These are phyloP conservation scores for Baronia brevicornis DNA, from an alignment of 2,888 invertebrate genomes.

Conservation along the genomic window DNA sequence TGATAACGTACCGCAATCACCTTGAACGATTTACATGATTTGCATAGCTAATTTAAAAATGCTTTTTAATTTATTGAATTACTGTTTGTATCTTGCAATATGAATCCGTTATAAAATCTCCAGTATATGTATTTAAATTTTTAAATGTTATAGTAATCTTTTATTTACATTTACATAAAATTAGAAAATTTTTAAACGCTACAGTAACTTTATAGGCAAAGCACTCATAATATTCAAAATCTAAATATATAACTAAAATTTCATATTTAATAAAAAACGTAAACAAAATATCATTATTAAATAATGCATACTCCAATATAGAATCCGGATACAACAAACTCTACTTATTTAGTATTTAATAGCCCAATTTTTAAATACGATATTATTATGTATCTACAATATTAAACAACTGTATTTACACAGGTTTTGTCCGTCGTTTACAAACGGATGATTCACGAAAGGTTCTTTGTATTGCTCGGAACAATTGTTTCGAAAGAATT, in stretches of 20 bases:
- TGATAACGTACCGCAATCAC: constrained; percentile 51
- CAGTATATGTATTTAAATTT: no score
- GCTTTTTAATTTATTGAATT: constrained; percentile 4
- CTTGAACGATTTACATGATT: constrained; percentile 43
- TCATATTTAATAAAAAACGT: constrained; percentile 2
- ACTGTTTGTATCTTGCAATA: no score
- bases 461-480: background rate
- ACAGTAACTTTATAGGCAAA: no score
- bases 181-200: no score
- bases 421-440: background rate
- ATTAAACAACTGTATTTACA: background rate
- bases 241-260: no score
- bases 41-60: constrained; percentile 22
- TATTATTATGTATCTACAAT: constrained; percentile 10
- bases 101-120: no score
- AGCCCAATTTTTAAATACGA: constrained; percentile 12
- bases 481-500: background rate
- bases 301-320: constrained; percentile 1
- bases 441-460: background rate
- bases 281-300: constrained; percentile 3
- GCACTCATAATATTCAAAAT: no score
- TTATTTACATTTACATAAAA: no score
- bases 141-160: no score
- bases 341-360: constrained; percentile 14
- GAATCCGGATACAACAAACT: constrained; percentile 12